Evolutionary conservation across 30 jellyfish, hydroid and myxozoan genomes (phyloP), one percentile per base, ranked within the genome.

Genomic region (Aurelia aurita): DNA sequence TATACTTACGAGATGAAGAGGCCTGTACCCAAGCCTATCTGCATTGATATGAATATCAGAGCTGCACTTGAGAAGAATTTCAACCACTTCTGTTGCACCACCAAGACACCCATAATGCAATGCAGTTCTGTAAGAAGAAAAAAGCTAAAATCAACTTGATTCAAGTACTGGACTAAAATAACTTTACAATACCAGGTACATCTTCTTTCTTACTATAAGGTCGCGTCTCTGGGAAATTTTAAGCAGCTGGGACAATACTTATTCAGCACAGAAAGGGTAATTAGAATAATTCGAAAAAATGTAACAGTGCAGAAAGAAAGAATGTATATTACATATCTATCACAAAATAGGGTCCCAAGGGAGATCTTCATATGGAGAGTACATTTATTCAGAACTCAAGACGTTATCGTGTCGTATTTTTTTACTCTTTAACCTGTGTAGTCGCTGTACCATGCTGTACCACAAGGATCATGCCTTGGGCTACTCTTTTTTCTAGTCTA

Each of bases 71-170:
- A 49, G 86, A 57, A 74, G 86, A 1, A 55, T 9, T 35, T 74
- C 76, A 14, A 74, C 19, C 1, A 74, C 75, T 22, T 55, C 66
- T 21, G 74, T 15, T 19, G 86, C 58, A 16, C 86, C 86, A 11
- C 75, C 76, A 27, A 74, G 75, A 60, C 86, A 74, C 1, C 86
- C 86, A 54, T 74, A 74, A 31, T 74, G 86, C 57, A 74, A 11
- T 19, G 86, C 75, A 27, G 86, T 74, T 34, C 86, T 74, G 4
- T 22, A 22, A 31, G 27, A 22, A 13, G 13, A 67, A 18, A 47
- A 74, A 10, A 19, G 22, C 7, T 34, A 3, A 22, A 35, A 34
- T 18, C 47, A 70, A 70, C 18, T 70, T 13, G 19, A 23, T 18
- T 26, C 10, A 15, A 21, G 53, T 14, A 34, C 10, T 15, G n/a